Evolutionary conservation across 30 jellyfish, hydroid and myxozoan species (phyloP).

Genomic region (Calvadosia cruxmelitensis): DNA sequence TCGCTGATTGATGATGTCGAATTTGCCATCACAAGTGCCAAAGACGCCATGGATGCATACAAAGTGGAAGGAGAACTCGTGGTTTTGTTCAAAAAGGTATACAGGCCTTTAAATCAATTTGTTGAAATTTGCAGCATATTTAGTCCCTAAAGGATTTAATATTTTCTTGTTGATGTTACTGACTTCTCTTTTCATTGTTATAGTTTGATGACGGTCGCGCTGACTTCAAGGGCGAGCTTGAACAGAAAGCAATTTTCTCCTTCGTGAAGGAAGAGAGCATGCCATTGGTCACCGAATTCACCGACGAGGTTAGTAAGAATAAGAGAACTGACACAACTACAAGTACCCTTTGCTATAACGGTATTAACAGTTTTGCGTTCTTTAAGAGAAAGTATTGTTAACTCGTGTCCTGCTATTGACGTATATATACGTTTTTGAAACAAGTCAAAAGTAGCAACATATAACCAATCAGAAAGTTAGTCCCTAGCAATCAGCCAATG

Average conservation of each 20-base stretch:
- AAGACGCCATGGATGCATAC: constrained; percentile 36
- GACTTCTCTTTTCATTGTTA: too few species aligned
- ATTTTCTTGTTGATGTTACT: not conserved
- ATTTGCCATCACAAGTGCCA: constrained; percentile 51
- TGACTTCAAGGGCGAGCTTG: constrained; percentile 57
- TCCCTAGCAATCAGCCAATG: too few species aligned
- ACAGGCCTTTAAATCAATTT: not conserved
- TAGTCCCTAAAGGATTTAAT: not conserved
- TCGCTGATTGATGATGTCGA: constrained; percentile 63
- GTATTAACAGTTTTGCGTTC: too few species aligned
- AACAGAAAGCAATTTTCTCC: constrained; percentile 32
- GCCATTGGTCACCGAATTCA: constrained; percentile 93
- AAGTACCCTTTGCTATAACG: too few species aligned
- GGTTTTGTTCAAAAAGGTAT: constrained; percentile 73
- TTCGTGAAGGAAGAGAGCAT: constrained; percentile 70
- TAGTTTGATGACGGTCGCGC: constrained; percentile 96
- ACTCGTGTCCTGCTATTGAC: too few species aligned
- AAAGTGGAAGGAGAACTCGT: constrained; percentile 56
- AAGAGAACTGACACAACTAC: too few species aligned
- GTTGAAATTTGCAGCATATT: too few species aligned
- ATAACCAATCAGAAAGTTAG: too few species aligned
- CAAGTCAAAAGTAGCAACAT: too few species aligned
- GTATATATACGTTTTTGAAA: too few species aligned
- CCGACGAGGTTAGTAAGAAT: constrained; percentile 67
- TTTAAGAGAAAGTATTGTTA: too few species aligned